These are phyloP conservation scores for Pseudochirops cupreus DNA, from an alignment of 2,797 vertebrate genomes.

Conservation along the genomic window DNA sequence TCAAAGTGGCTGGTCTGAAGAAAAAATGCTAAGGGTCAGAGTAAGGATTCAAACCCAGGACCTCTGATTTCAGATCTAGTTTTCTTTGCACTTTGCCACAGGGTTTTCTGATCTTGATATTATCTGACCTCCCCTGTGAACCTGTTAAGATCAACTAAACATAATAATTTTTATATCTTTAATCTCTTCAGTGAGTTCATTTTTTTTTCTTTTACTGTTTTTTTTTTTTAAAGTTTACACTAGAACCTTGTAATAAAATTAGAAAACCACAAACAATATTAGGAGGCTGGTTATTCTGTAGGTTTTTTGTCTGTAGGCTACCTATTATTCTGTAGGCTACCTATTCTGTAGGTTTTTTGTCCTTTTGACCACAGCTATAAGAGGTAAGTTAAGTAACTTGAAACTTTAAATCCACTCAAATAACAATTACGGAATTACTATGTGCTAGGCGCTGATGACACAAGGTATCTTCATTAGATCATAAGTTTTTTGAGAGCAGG, in stretches of 20 bases:
- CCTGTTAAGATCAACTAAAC: not conserved
- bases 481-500: not conserved
- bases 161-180: not conserved
- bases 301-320: not conserved
- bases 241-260: not conserved
- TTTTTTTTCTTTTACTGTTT: too few species aligned
- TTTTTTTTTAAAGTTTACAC: not conserved
- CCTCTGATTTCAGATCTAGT: not conserved
- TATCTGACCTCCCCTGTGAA: not conserved
- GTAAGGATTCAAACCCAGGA: not conserved
- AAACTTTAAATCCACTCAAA: not conserved
- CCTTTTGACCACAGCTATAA: not conserved
- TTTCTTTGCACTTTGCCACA: not conserved
- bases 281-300: not conserved
- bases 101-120: not conserved
- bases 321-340: too few species aligned
- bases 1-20: not conserved
- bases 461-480: not conserved
- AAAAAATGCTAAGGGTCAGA: not conserved
- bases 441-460: not conserved
- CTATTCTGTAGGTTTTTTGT: not conserved
- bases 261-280: not conserved
- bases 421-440: not conserved
- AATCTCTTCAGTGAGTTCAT: not conserved
- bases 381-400: not conserved